A percentile compares a stretch with the other conserved stretches of the same genome.
Conservation (phyloP, 2,113 vertebrate genomes). For the Craseonycteris thonglongyai region DNA sequence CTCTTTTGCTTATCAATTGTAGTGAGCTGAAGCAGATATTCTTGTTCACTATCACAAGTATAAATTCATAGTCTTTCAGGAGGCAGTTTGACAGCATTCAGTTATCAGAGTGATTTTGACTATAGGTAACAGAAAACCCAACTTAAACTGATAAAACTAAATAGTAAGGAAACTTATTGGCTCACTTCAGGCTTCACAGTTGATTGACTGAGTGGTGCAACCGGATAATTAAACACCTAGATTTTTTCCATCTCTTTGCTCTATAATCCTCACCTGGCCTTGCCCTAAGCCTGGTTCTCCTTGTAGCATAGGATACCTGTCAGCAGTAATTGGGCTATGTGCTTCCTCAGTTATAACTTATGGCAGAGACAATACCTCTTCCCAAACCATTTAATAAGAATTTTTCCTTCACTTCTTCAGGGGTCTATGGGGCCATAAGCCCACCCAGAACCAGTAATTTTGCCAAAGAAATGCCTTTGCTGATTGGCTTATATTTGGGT, state of each 20-base stretch:
- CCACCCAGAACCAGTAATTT: neutral
- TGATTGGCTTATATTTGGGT: neutral
- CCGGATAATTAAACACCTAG: neutral
- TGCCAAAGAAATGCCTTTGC: neutral
- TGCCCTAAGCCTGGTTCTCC: neutral
- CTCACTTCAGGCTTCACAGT: neutral
- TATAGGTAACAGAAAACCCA: neutral
- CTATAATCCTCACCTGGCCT: neutral
- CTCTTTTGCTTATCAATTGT: slow-evolving; percentile 2
- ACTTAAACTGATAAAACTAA: neutral
- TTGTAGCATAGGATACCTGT: neutral
- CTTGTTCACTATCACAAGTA: neutral
- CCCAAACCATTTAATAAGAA: neutral
- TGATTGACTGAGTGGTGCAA: neutral
- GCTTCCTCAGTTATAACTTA: neutral
- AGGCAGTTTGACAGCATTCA: neutral
- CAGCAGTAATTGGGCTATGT: neutral
- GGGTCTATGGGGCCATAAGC: neutral
- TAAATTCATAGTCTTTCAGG: neutral
- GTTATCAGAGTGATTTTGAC: neutral
- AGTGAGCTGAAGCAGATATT: neutral
- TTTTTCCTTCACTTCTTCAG: neutral
- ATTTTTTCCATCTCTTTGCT: neutral
- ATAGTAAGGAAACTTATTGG: neutral
- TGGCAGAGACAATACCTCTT: neutral